Conservation (phyloP, 2,113 vertebrate species). For the Nothobranchius furzeri region DNA sequence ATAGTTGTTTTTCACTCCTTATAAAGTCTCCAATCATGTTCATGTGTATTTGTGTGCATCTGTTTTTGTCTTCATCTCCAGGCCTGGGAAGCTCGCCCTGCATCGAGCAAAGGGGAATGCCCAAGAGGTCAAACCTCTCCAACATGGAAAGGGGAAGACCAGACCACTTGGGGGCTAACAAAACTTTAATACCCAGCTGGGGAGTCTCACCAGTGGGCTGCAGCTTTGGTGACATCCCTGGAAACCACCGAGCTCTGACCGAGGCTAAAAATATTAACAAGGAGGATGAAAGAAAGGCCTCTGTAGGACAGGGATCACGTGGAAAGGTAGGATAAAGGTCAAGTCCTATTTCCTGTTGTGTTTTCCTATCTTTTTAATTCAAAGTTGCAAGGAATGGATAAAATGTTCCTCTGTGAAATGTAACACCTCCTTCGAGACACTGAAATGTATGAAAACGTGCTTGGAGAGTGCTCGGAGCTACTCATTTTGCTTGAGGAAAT, state of each 20-base stretch:
- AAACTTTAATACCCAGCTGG: conserved; percentile 63
- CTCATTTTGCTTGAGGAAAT: too few species aligned
- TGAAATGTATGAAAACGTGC: too few species aligned
- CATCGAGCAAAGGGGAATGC: conserved; percentile 65
- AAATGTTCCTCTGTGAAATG: not conserved
- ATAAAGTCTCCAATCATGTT: not conserved
- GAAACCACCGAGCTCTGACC: conserved; percentile 65
- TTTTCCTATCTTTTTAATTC: not conserved
- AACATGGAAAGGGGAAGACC: conserved; percentile 62
- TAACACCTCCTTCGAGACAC: not conserved
- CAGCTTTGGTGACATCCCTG: conserved; percentile 54
- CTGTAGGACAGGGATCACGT: conserved; percentile 46
- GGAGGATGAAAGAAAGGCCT: conserved; percentile 80
- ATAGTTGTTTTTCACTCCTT: not conserved
- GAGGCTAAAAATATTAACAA: conserved; percentile 78
- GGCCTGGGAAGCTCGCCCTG: conserved; percentile 65
- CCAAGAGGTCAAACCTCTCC: conserved; percentile 40
- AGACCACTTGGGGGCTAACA: conserved; percentile 65
- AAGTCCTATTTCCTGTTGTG: not conserved
- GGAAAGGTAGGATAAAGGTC: conserved; percentile 60
- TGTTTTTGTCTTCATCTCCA: conserved; percentile 4
- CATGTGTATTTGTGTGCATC: not conserved
- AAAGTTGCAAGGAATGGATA: not conserved
- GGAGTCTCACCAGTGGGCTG: conserved; percentile 52
- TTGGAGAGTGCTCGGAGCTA: too few species aligned